A percentile compares a stretch with the other conserved stretches of the same genome.
These are phyloP conservation scores for Enteromius argenteus DNA, from an alignment of 2,797 vertebrate species.

Conservation along the genomic window DNA sequence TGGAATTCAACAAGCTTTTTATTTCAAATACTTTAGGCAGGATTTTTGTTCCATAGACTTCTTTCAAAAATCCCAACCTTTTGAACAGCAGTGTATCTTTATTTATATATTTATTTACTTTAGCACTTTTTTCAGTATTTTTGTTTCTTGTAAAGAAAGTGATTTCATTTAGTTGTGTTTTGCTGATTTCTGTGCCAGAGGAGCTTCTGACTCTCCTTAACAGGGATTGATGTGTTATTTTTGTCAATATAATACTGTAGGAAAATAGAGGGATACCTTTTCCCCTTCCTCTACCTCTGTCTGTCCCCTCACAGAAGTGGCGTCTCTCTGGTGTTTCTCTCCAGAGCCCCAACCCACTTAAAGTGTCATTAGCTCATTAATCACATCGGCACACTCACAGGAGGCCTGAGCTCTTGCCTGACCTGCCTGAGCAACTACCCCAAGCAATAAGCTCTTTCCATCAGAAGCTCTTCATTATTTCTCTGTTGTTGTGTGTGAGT, in stretches of 20 bases:
- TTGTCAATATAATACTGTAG: slow-evolving; percentile 15
- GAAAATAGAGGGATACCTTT: slow-evolving; percentile 17
- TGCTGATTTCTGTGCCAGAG: slow-evolving; percentile 16
- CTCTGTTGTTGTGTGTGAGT: background rate
- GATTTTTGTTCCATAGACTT: background rate
- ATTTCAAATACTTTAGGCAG: too few species aligned
- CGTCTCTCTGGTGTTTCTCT: slow-evolving; percentile 31
- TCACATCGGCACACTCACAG: slow-evolving; percentile 28
- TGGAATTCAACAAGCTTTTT: too few species aligned
- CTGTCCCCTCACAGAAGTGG: slow-evolving; percentile 12
- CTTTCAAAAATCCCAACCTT: background rate
- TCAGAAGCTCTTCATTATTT: background rate
- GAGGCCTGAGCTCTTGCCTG: slow-evolving; percentile 12
- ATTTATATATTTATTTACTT: background rate
- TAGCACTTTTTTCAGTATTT: background rate
- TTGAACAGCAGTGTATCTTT: background rate
- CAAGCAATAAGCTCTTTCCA: slow-evolving; percentile 3
- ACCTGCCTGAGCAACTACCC: background rate
- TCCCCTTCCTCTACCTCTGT: slow-evolving; percentile 15
- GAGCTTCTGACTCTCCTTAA: slow-evolving; percentile 9
- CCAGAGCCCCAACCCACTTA: slow-evolving; percentile 50
- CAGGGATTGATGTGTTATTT: slow-evolving; percentile 33
- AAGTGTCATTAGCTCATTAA: slow-evolving; percentile 50
- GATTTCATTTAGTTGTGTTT: slow-evolving; percentile 1
- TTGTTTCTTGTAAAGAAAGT: background rate